Base-by-base conservation (phyloP, 2,797 vertebrate genomes). In the Tadarida brasiliensis region DNA sequence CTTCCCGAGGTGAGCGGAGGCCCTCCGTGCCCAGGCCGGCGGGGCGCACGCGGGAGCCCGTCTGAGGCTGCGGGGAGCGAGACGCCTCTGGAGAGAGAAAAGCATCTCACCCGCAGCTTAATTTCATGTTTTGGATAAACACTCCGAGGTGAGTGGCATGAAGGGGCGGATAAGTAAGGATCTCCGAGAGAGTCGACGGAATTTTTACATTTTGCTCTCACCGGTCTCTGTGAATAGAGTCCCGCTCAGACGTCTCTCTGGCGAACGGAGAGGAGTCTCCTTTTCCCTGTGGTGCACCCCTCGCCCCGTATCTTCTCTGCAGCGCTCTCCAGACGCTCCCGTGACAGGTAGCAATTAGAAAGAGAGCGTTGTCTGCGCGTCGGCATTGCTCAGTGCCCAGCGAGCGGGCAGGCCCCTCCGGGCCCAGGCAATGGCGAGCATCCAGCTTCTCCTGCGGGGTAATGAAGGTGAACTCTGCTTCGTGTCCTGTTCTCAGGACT, bases 61-160 rank as follows among this genome's bases (percentile, higher is more conserved):
- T 63, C 26, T 12, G 24, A 68, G 73, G 35, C 39, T 20, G 51
- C 19, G 3, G 15, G 11, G 84, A 80, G 74, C 0, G 59, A 73
- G 59, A 5, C 1, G 0, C 5, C 28, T 77, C 33, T 9, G 78
- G 16, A 24, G 30, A 77, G 49, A 54, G 70, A 51, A 3, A 16
- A 47, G 33, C n/a, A 6, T 56, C 73, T 96, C 67, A 11, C 63
- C 54, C 26, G 51, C 0, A 4, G 51, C 83, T 89, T 91, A 35
- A 93, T 94, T 87, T 89, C 30, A 17, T 39, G 44, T 87, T 95
- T 89, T 84, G n/a, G 57, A 39, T 89, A 94, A 96, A 95, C 35
- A 80, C 54, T 96, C 19, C 11, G 16, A 94, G 78, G 51, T 83
- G 68, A 95, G 71, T 56, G 86, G 57, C 6, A 0, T 70, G 73